Evolutionary conservation across 1,140 invertebrate genomes (phyloP).

Genomic region (Leptoteleia sp.): DNA sequence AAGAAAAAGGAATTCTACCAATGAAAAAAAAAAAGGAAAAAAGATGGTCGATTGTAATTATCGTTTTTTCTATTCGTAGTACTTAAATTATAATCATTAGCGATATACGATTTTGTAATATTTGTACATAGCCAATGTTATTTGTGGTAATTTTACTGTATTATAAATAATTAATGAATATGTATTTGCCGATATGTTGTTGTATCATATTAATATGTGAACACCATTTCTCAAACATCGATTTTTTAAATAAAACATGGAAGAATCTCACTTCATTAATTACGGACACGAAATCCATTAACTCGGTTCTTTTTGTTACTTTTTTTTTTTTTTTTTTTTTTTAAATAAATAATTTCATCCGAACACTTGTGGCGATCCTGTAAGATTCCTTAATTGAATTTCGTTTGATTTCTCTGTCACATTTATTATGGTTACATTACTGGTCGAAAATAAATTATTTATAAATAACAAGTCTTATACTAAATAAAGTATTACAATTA

Average conservation of each 20-base stretch:
- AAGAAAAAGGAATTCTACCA: no score
- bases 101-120: conserved; percentile 72
- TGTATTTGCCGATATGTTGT: conserved; percentile 77
- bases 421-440: no score
- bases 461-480: no score
- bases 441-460: no score
- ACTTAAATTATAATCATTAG: conserved; percentile 68
- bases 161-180: conserved; percentile 72
- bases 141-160: conserved; percentile 73
- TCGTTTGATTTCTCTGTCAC: background rate
- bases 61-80: conserved; percentile 66
- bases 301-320: conserved; percentile 26
- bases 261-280: conserved; percentile 73
- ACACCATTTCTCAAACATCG: conserved; percentile 81
- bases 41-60: conserved; percentile 64
- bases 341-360: no score
- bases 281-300: conserved; percentile 59
- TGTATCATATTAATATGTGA: conserved; percentile 79
- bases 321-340: background rate
- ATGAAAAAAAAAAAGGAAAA: no score
- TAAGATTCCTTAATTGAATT: background rate
- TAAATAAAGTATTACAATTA: no score
- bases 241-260: conserved; percentile 79
- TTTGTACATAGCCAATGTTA: conserved; percentile 76
- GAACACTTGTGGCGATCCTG: background rate